Evolutionary conservation across 2,888 invertebrate species (phyloP).

Genomic region (Neocrepidodera transversa): DNA sequence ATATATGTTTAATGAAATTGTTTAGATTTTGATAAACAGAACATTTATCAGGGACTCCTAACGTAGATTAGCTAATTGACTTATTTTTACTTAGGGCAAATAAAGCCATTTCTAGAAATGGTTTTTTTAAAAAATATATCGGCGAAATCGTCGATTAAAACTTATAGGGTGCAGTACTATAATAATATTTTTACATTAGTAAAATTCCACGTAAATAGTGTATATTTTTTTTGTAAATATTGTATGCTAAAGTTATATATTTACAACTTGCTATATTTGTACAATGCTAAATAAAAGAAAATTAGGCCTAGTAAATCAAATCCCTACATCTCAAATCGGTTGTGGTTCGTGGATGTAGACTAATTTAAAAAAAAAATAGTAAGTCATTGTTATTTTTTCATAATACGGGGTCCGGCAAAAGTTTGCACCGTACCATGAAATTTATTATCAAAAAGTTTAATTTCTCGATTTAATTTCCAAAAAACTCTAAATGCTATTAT

Average conservation of each 20-base stretch:
- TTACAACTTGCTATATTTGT: conserved; percentile 59
- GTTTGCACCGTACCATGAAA: too few species aligned
- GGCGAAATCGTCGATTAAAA: conserved; percentile 34
- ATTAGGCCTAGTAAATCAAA: conserved; percentile 59
- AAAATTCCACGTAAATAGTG: conserved; percentile 57
- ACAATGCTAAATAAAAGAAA: conserved; percentile 54
- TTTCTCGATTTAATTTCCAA: too few species aligned
- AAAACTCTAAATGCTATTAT: too few species aligned
- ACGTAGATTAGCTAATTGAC: conserved; percentile 42
- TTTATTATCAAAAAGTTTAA: too few species aligned
- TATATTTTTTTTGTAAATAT: conserved; percentile 60
- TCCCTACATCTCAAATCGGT: conserved; percentile 50
- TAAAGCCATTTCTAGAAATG: conserved; percentile 40
- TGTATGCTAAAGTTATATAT: conserved; percentile 55
- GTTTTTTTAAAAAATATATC: conserved; percentile 19
- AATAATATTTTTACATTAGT: conserved; percentile 54
- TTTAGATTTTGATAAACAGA: conserved; percentile 31
- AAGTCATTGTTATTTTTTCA: conserved; percentile 60
- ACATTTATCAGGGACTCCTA: conserved; percentile 14
- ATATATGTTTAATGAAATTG: conserved; percentile 25
- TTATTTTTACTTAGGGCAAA: conserved; percentile 47
- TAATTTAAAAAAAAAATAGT: conserved; percentile 28
- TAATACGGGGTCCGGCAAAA: conserved; percentile 53
- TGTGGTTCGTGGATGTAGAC: conserved; percentile 48
- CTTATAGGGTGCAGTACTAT: conserved; percentile 56